Evolutionary conservation across 92 coral and sea anemone species (phyloP).

Genomic region (Palythoa grandis): DNA sequence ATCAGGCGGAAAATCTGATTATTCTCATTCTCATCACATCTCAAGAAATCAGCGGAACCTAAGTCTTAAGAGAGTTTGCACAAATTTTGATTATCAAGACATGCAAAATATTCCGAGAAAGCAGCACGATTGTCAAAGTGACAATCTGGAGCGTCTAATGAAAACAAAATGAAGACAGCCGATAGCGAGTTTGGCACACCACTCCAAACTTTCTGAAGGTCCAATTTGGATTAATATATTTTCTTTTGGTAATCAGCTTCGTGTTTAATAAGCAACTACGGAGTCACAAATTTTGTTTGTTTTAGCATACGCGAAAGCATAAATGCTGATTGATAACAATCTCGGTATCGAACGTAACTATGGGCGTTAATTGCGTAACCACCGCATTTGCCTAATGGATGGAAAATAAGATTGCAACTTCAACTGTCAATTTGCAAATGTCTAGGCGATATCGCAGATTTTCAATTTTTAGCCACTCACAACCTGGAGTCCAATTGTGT

Average conservation of each 20-base stretch:
- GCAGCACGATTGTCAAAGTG: background rate
- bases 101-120: background rate
- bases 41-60: background rate
- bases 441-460: background rate
- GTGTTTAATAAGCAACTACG: background rate
- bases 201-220: background rate
- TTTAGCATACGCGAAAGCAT: background rate
- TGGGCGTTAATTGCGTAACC: constrained; percentile 6
- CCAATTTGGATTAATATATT: background rate
- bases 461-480: background rate
- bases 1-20: background rate
- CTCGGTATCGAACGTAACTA: background rate
- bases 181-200: background rate
- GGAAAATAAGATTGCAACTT: background rate
- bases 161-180: background rate
- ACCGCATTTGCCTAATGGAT: constrained; percentile 14
- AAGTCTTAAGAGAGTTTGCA: background rate
- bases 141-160: background rate
- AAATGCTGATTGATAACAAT: background rate
- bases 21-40: background rate
- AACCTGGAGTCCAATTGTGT: background rate
- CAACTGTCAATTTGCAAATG: constrained; percentile 10
- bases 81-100: background rate
- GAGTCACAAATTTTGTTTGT: background rate
- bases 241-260: background rate